Conservation (phyloP, 2,797 vertebrate species). For the Melanotaenia boesemani region DNA sequence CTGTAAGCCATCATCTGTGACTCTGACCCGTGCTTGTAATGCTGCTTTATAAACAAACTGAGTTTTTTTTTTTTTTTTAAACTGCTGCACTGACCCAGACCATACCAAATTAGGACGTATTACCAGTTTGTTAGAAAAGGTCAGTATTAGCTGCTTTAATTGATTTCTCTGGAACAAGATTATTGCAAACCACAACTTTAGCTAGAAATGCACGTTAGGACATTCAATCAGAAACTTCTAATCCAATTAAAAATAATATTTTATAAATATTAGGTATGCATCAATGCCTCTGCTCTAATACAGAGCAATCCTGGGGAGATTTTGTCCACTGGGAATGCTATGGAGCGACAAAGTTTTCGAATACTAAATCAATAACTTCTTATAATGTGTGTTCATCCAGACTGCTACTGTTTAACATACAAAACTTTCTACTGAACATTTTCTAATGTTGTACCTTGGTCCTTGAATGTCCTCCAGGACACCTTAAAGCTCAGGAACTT, state of each 20-base stretch:
- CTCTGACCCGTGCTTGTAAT: constrained; percentile 17
- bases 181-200: constrained; percentile 3
- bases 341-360: neutral
- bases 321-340: neutral
- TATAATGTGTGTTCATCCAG: no score
- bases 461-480: no score
- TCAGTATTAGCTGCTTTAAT: constrained; percentile 9
- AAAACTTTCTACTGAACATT: no score
- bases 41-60: constrained; percentile 47
- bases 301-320: neutral
- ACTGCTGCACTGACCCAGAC: constrained; percentile 15
- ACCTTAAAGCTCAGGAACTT: neutral
- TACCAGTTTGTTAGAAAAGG: constrained; percentile 13
- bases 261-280: neutral
- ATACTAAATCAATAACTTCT: no score
- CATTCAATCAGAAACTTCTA: neutral
- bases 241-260: neutral
- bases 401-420: no score
- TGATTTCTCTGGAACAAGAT: constrained; percentile 17
- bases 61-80: constrained; percentile 24
- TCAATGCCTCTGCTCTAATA: neutral
- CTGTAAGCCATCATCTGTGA: neutral
- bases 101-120: constrained; percentile 48
- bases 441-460: no score
- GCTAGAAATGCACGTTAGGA: neutral